These are phyloP conservation scores for Hyperopisus bebe DNA, from an alignment of 2,113 vertebrate species.

Conservation along the genomic window DNA sequence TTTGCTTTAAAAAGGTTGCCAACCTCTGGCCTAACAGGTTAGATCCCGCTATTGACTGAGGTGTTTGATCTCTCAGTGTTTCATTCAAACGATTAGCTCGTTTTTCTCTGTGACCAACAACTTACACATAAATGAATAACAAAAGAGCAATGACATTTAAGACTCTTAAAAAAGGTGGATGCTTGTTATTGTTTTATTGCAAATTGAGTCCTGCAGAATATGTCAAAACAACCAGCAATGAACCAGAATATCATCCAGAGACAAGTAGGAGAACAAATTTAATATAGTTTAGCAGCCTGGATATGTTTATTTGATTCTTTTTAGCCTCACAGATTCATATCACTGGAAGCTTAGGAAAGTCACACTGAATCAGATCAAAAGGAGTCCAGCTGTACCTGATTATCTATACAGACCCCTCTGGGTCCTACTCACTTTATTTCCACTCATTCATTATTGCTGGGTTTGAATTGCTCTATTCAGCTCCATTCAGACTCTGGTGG, in stretches of 20 bases:
- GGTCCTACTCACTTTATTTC: not conserved
- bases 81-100: not conserved
- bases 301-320: not conserved
- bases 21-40: not conserved
- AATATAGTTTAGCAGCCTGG: not conserved
- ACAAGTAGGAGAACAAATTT: not conserved
- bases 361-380: not conserved
- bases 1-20: too few relatives aligned
- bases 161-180: not conserved
- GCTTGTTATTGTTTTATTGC: not conserved
- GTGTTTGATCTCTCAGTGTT: not conserved
- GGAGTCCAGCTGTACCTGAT: not conserved
- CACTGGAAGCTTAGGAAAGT: not conserved
- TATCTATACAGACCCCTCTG: not conserved
- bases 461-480: not conserved
- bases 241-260: not conserved
- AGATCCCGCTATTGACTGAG: not conserved
- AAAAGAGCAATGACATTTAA: not conserved
- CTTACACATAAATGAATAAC: not conserved
- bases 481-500: not conserved
- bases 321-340: not conserved
- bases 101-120: not conserved
- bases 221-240: not conserved
- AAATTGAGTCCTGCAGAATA: not conserved
- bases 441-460: not conserved